phyloP scores from a whole-genome alignment of 2,888 invertebrate species.

The Fragum sueziense region DNA sequence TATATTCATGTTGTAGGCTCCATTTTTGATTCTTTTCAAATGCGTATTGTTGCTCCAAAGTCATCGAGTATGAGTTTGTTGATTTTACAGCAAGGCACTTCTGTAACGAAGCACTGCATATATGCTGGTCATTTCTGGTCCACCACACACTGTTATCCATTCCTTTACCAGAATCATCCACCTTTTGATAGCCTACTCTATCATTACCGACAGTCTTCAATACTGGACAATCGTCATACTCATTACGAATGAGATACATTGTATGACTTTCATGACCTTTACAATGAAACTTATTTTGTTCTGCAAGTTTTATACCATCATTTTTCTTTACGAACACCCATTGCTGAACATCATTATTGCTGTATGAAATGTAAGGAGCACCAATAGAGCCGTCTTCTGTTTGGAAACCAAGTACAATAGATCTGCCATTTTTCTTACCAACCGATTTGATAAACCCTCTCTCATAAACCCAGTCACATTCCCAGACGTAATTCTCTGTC shows the following conservation, averaged over 20 bases:
- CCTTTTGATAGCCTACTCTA: not conserved
- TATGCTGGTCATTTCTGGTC: conserved; percentile 1
- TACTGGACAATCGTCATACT: conserved; percentile 9
- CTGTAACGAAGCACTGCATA: not conserved
- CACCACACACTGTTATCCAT: not conserved
- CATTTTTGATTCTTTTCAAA: not conserved
- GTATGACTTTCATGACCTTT: not conserved
- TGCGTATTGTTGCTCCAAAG: not conserved
- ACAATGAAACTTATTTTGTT: conserved; percentile 8
- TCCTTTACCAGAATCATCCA: not conserved
- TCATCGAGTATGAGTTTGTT: not conserved
- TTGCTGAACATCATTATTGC: not conserved
- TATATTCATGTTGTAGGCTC: not conserved
- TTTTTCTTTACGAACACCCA: conserved; percentile 1
- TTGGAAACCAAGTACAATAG: not conserved
- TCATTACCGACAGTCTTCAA: not conserved
- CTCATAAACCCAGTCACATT: not conserved
- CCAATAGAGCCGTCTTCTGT: not conserved
- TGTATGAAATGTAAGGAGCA: not conserved
- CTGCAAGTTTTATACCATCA: not conserved
- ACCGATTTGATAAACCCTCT: not conserved
- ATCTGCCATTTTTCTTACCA: not conserved
- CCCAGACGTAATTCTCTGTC: not conserved
- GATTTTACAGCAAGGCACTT: not conserved
- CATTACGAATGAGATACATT: conserved; percentile 11